phyloP scores from a whole-genome alignment of 2,113 vertebrate genomes.

The Erpornis zantholeuca region DNA sequence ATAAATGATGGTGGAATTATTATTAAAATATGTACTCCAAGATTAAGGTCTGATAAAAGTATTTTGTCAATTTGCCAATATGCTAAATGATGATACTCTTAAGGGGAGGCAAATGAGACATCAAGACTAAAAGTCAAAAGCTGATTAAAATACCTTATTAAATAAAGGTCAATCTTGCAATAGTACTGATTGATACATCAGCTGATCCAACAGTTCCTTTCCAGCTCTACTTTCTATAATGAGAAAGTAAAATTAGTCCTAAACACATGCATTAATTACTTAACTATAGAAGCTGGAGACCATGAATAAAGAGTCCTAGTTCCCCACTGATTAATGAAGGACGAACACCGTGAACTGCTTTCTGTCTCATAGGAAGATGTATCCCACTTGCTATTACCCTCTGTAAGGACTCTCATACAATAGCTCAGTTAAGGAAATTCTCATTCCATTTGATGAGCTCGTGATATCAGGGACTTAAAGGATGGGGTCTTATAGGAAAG shows the following conservation, averaged over 20 bases:
- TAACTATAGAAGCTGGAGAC: neutral
- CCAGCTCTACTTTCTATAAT: constrained; percentile 36
- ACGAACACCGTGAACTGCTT: neutral
- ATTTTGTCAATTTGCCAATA: neutral
- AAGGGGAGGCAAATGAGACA: constrained; percentile 19
- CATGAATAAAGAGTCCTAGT: neutral
- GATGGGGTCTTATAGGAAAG: neutral
- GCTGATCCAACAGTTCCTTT: constrained; percentile 34
- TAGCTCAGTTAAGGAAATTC: neutral
- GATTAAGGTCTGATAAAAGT: neutral
- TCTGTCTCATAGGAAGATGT: neutral
- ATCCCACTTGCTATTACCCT: neutral
- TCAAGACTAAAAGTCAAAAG: neutral
- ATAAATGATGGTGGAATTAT: neutral
- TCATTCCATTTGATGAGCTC: neutral
- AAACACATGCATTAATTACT: constrained; percentile 47
- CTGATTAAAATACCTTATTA: constrained; percentile 58
- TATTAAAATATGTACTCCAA: neutral
- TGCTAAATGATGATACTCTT: neutral
- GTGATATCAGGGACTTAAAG: neutral
- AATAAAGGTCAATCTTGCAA: constrained; percentile 39
- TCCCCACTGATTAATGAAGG: constrained; percentile 9
- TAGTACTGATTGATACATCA: constrained; percentile 47
- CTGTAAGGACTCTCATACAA: neutral
- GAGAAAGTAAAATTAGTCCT: constrained; percentile 47